Evolutionary conservation across 2,113 vertebrate species (phyloP).

Genomic region (Oophaga pumilio): DNA sequence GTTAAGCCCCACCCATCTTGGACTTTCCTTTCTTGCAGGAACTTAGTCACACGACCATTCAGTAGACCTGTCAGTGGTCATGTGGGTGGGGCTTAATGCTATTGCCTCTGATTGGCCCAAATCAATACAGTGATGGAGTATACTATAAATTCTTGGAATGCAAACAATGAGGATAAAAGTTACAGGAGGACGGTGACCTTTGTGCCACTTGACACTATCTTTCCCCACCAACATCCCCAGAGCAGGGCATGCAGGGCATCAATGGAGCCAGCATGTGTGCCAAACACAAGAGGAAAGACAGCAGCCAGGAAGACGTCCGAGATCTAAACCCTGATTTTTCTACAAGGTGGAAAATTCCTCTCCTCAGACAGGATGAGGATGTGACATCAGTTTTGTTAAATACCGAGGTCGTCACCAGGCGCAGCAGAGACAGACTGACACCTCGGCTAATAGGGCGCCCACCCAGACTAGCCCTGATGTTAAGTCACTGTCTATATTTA

Average conservation of each 20-base stretch:
- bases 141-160: neutral
- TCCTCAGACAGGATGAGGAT: neutral
- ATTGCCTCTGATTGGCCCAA: neutral
- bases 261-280: neutral
- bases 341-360: slow-evolving; percentile 32
- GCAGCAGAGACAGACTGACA: neutral
- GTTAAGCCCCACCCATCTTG: no score
- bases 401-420: neutral
- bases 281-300: neutral
- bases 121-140: neutral
- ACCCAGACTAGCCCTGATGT: neutral
- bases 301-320: neutral
- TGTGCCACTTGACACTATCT: neutral
- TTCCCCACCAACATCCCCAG: neutral
- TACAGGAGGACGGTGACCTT: neutral
- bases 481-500: neutral
- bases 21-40: no score
- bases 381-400: neutral
- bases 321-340: neutral
- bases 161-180: neutral
- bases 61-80: no score
- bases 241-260: neutral
- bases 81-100: neutral
- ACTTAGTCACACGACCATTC: no score
- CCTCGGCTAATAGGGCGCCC: neutral